Base-by-base conservation (phyloP, 1,140 invertebrate genomes). In the Drosophila tropicalis region DNA sequence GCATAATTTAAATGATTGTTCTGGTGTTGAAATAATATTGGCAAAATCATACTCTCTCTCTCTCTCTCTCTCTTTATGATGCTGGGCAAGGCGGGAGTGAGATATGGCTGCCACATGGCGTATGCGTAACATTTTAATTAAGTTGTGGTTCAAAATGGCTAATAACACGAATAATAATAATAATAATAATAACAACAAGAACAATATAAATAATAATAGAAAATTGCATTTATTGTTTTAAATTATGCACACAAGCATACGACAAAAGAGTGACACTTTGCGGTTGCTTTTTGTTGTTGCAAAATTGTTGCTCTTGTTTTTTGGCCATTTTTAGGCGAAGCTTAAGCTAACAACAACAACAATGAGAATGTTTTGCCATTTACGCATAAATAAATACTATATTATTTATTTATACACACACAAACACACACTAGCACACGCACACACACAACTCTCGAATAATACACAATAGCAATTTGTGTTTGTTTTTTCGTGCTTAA, bases 51-150 rank as follows among this genome's bases (percentile, higher is more conserved):
- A n/a, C n/a, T n/a, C n/a, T n/a, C n/a, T n/a, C n/a, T n/a, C n/a
- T n/a, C n/a, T n/a, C 13, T 17, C 22, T n/a, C 22, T 22, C 22
- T 22, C 22, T 22, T 3, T 22, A 22, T 22, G 22, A 1, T 22
- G 22, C 3, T 22, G 22, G 22, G 1, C 22, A 22, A 22, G 22
- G n/a, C n/a, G 17, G 15, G 44, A 9, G 15, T 19, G 15, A 10
- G 44, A 51, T 54, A 58, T 5, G 54, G 66, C 44, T 61, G 34
- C 69, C 61, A 54, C 63, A 67, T 69, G 75, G 60, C 71, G 74
- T 78, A 72, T 86, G 67, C 64, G 74, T 64, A 86, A 72, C 71
- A 81, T 79, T 85, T 82, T 82, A 85, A 85, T 85, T 85, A 86
- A 79, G 78, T 85, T 85, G 82, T 44, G 82, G 82, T 82, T 54